Conservation (phyloP, 2,888 invertebrate genomes). For the Oxytorus armatus region DNA sequence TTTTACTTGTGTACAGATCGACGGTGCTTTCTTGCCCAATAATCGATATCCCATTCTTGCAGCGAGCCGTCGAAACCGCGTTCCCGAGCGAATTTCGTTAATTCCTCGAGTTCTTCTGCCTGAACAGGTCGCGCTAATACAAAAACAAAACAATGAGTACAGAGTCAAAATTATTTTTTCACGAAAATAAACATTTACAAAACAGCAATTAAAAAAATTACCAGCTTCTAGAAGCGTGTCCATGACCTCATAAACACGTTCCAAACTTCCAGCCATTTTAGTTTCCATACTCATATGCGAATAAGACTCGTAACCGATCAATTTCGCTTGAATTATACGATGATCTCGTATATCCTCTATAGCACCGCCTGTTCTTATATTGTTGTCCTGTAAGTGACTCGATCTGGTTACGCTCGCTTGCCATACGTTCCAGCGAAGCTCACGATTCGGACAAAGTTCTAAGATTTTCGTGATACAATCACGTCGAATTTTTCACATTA, state of each 20-base stretch:
- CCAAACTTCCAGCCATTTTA: slow-evolving; percentile 94
- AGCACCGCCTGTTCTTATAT: slow-evolving; percentile 89
- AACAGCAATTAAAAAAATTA: slow-evolving; percentile 68
- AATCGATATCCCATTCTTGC: slow-evolving; percentile 94
- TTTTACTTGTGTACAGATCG: slow-evolving; percentile 87
- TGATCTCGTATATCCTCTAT: slow-evolving; percentile 91
- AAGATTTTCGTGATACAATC: slow-evolving; percentile 13
- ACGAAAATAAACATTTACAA: neutral
- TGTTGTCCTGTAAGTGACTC: slow-evolving; percentile 88
- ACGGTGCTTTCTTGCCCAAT: slow-evolving; percentile 93
- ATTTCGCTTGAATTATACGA: slow-evolving; percentile 89
- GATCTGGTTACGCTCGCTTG: slow-evolving; percentile 90
- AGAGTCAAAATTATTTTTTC: neutral
- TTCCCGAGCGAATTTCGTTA: slow-evolving; percentile 89
- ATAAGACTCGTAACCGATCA: slow-evolving; percentile 92
- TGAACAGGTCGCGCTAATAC: slow-evolving; percentile 89
- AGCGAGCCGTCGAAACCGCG: slow-evolving; percentile 89
- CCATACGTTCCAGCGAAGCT: slow-evolving; percentile 94
- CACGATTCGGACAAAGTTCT: slow-evolving; percentile 93
- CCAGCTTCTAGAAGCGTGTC: slow-evolving; percentile 88
- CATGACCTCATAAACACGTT: slow-evolving; percentile 90
- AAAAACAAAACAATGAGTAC: slow-evolving; percentile 34
- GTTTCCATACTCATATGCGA: slow-evolving; percentile 96
- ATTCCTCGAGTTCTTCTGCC: slow-evolving; percentile 89
- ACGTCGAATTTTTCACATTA: neutral